These are phyloP conservation scores for Whitmania pigra DNA, from an alignment of 1,140 invertebrate genomes.

Conservation along the genomic window DNA sequence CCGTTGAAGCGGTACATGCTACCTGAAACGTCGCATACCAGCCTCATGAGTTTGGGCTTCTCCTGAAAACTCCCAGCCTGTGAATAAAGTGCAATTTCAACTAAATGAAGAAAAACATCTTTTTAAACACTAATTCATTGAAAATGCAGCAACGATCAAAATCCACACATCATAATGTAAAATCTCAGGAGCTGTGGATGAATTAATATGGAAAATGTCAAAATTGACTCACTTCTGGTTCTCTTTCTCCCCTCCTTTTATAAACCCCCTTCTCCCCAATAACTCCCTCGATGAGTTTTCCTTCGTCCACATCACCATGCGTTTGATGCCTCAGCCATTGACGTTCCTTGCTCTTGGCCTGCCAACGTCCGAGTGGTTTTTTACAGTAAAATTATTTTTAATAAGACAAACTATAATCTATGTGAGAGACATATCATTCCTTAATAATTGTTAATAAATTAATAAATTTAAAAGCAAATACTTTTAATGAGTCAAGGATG, in stretches of 20 bases:
- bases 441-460: too few species aligned
- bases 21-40: slow-evolving; percentile 76
- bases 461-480: neutral
- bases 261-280: slow-evolving; percentile 86
- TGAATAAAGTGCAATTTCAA: slow-evolving; percentile 14
- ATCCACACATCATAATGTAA: too few species aligned
- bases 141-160: too few species aligned
- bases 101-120: too few species aligned
- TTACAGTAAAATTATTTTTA: neutral
- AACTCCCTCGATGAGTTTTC: slow-evolving; percentile 81
- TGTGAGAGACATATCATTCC: too few species aligned
- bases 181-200: too few species aligned
- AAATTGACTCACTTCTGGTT: slow-evolving; percentile 36
- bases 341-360: slow-evolving; percentile 82
- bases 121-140: too few species aligned
- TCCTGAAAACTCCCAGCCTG: slow-evolving; percentile 63
- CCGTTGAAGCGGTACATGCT: slow-evolving; percentile 93
- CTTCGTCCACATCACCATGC: slow-evolving; percentile 84
- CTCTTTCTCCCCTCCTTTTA: slow-evolving; percentile 60
- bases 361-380: slow-evolving; percentile 42
- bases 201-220: too few species aligned
- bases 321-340: slow-evolving; percentile 69
- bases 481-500: slow-evolving; percentile 43
- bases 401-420: too few species aligned
- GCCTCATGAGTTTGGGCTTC: slow-evolving; percentile 72